A percentile compares a stretch with the other conserved stretches of the same genome.
Conservation (phyloP, 2,888 invertebrate genomes). For the Lomographa bimaculata region DNA sequence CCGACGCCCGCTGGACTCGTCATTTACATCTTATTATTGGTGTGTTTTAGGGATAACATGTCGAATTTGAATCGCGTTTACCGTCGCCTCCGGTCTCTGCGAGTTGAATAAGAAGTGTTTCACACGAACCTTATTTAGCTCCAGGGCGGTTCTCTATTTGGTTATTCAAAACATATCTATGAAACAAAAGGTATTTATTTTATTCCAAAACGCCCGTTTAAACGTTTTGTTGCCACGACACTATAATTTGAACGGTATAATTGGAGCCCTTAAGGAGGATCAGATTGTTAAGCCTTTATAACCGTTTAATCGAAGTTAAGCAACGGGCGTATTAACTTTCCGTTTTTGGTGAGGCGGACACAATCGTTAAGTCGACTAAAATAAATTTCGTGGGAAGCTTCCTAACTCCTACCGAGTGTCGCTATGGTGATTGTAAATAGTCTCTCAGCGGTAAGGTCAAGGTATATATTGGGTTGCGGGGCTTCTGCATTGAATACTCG, state of each 20-base stretch:
- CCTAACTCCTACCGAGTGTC: slow-evolving; percentile 54
- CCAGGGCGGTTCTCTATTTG: slow-evolving; percentile 38
- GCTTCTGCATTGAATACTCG: slow-evolving; percentile 52
- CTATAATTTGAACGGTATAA: slow-evolving; percentile 39
- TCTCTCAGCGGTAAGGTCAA: slow-evolving; percentile 51
- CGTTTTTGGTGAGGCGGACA: slow-evolving; percentile 65
- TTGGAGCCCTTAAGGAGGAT: slow-evolving; percentile 45
- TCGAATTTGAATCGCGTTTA: slow-evolving; percentile 69
- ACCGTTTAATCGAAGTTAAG: slow-evolving; percentile 63
- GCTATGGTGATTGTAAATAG: slow-evolving; percentile 50
- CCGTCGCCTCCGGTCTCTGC: slow-evolving; percentile 53
- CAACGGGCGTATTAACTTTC: slow-evolving; percentile 63
- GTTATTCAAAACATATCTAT: slow-evolving; percentile 49
- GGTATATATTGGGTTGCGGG: slow-evolving; percentile 62
- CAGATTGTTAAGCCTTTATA: slow-evolving; percentile 51
- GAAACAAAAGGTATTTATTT: slow-evolving; percentile 43
- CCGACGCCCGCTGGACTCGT: slow-evolving; percentile 57
- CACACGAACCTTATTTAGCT: slow-evolving; percentile 50
- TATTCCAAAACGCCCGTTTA: slow-evolving; percentile 36
- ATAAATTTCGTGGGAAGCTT: slow-evolving; percentile 76
- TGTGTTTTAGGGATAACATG: slow-evolving; percentile 71
- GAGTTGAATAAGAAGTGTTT: slow-evolving; percentile 65
- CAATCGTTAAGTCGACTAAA: slow-evolving; percentile 75
- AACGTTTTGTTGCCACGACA: slow-evolving; percentile 25
- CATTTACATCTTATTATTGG: slow-evolving; percentile 78